Base-by-base conservation (phyloP, 2,797 vertebrate genomes). In the Schizothorax lantsangensis region DNA sequence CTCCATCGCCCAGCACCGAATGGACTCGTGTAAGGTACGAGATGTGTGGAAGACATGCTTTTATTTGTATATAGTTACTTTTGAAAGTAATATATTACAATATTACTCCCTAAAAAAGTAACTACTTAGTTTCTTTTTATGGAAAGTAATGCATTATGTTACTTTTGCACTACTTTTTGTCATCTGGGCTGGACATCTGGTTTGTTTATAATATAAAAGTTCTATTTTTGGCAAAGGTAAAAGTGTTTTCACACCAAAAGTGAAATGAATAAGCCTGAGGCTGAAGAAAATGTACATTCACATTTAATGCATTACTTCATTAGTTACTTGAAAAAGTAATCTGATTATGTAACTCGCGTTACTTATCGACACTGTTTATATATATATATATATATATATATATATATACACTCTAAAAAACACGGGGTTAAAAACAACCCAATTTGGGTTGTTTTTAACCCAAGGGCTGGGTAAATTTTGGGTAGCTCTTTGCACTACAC, bases 11-110 rank as follows among this genome's bases (percentile, higher is more conserved):
- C 96, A 97, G 90, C 96, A 97, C 88, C 92, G 97, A 73, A 94
- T 96, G 94, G 97, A 97, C 88, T 95, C 95, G 0, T 94, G 95
- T 89, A 97, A 97, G 94, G 97, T 97, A 94, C 88, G 92, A 91
- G 26, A 85, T 11, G 40, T 23, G 7, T 14, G 15, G 7, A 49
- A 81, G 43, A 45, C 14, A n/a, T 36, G 21, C 43, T 45, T 68
- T 30, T 47, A 21, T 81, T 57, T 47, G 15, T 14, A 19, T 11
- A 3, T n/a, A 9, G n/a, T 30, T 21, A 30, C 73, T 14, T 72
- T 71, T 72, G 2, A 43, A 19, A 36, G 1, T 2, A 36, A 68
- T 36, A 4, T 4, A 68, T 9, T 36, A 9, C 11, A 26, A 64
- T 64, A 12, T 14, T 26, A 30, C n/a, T 12, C 59, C 3, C 15